Base-by-base conservation (phyloP, 2,888 invertebrate genomes). In the Amphipoea lucens region DNA sequence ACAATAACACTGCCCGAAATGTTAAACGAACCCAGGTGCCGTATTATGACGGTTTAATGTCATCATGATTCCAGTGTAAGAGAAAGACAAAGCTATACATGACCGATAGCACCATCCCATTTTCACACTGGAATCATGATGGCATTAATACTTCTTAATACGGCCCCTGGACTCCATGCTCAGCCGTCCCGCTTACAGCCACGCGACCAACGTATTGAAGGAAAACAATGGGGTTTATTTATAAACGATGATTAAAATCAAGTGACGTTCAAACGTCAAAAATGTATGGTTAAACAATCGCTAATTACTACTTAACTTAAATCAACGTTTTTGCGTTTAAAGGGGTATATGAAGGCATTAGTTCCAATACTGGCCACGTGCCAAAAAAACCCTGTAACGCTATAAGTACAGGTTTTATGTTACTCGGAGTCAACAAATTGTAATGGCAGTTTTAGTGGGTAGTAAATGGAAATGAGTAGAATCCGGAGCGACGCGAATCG, bases 391-490 rank as follows among this genome's bases (percentile, higher is more conserved):
- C 3, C 12, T 4, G n/a, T 40, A n/a, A n/a, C 20, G 20, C n/a
- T 70, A 40, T n/a, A 29, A 29, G 29, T 29, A 81, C 65, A 60
- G 23, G 36, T 45, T 60, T 23, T 45, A 63, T 66, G 70, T 83
- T 63, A 36, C 54, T 45, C 23, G n/a, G 20, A 83, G 57, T 86
- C 57, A 83, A 84, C 70, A 57, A 84, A 76, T 57, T 84, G 60
- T 74, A 48, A 84, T 48, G 65, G 40, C 42, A 36, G 4, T 79
- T 84, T 79, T 71, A 67, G 80, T 66, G 29, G 54, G 75, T 62
- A 74, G 62, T 83, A 71, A 76, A 74, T 79, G 71, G 65, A 84
- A 84, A 84, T 86, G 36, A 83, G 54, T 66, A 40, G 69, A 73
- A 77, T 77, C 62, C 60, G 65, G 60, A 73, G 45, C 83, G 48